Conservation (phyloP, 2,113 vertebrate species). For the Thinocorus orbignyianus region DNA sequence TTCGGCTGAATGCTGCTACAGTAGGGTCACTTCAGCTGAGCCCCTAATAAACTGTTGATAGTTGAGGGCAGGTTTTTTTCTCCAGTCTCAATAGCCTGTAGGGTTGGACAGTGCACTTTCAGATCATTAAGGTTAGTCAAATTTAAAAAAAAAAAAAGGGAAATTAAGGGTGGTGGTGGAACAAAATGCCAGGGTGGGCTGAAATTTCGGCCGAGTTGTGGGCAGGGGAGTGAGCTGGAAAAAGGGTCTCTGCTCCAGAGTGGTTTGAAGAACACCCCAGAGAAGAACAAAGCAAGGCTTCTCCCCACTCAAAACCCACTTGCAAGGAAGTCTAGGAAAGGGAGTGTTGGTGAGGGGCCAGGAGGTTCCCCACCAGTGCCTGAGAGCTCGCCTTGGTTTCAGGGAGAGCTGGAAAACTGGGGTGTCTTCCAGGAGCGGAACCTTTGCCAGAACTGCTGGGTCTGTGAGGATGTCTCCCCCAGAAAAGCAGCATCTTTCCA, state of each 20-base stretch:
- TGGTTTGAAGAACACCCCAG: neutral
- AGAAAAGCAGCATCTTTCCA: neutral
- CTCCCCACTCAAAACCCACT: neutral
- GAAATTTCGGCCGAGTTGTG: constrained; percentile 21
- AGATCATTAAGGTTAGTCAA: constrained; percentile 60
- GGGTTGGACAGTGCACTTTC: constrained; percentile 66
- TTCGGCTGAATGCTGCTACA: constrained; percentile 67
- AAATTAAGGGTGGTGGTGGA: constrained; percentile 58
- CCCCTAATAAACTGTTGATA: constrained; percentile 74
- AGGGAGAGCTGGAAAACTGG: neutral
- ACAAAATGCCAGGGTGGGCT: constrained; percentile 2
- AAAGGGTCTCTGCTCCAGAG: neutral
- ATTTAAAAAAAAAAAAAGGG: neutral
- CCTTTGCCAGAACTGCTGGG: accelerated
- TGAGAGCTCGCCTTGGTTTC: neutral
- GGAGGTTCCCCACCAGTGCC: accelerated
- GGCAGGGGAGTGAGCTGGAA: constrained; percentile 6
- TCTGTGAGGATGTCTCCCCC: neutral
- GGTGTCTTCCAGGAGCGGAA: accelerated
- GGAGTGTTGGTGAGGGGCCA: neutral
- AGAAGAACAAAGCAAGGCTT: neutral
- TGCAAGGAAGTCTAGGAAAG: neutral
- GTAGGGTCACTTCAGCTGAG: constrained; percentile 74
- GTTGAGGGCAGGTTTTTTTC: constrained; percentile 66
- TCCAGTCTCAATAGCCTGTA: constrained; percentile 46